These are phyloP conservation scores for Monochamus saltuarius DNA, from an alignment of 1,140 invertebrate species.

Conservation along the genomic window DNA sequence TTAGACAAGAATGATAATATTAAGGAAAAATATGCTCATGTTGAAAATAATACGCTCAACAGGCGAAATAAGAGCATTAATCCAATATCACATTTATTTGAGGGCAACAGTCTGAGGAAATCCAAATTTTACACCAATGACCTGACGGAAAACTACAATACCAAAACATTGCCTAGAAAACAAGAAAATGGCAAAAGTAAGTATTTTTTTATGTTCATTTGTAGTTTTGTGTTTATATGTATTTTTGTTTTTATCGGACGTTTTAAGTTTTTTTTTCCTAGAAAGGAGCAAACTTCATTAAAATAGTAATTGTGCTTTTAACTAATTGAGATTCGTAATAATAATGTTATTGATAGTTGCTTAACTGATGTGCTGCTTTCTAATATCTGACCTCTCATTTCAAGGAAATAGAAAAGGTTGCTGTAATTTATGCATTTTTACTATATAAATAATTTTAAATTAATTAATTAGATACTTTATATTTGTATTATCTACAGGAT, in stretches of 20 bases:
- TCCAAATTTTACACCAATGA: constrained; percentile 26
- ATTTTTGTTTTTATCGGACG: background rate
- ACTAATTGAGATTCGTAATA: too few relatives aligned
- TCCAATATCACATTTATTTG: constrained; percentile 39
- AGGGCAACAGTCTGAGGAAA: constrained; percentile 26
- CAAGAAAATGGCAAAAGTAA: constrained; percentile 30
- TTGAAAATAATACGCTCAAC: constrained; percentile 20
- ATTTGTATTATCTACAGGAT: too few relatives aligned
- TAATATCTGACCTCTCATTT: too few relatives aligned
- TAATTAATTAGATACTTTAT: too few relatives aligned
- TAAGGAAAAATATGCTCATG: constrained; percentile 28
- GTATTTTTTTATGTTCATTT: constrained; percentile 8
- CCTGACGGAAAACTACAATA: constrained; percentile 4
- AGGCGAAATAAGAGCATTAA: constrained; percentile 43
- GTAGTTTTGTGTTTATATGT: background rate
- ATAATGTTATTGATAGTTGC: too few relatives aligned
- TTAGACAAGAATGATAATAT: constrained; percentile 38
- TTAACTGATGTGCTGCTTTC: too few relatives aligned
- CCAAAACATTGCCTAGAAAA: constrained; percentile 8
- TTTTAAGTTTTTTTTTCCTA: background rate
- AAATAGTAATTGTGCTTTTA: background rate
- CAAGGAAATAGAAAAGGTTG: background rate
- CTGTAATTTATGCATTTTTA: constrained; percentile 5
- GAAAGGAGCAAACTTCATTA: background rate
- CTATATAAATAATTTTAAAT: background rate